Conservation (phyloP, 2,888 invertebrate genomes). For the Volucella inanis region DNA sequence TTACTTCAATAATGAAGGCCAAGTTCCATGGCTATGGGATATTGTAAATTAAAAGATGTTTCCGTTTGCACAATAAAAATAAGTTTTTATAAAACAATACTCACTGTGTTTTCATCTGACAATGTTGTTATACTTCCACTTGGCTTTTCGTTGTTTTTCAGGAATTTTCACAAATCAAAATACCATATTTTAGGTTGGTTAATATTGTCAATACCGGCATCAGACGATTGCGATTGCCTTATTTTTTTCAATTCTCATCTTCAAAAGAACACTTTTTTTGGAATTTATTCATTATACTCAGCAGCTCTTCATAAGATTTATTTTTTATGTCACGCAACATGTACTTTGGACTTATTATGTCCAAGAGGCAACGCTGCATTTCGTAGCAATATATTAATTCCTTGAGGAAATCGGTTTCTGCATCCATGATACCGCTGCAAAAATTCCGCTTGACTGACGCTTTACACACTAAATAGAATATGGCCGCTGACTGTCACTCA, state of each 20-base stretch:
- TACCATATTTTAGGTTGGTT: neutral
- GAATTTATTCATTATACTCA: constrained; percentile 2
- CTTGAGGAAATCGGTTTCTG: no score
- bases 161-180: neutral
- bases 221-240: neutral
- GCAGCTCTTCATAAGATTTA: neutral
- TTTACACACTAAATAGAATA: no score
- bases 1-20: neutral
- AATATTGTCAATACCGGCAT: neutral
- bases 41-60: neutral
- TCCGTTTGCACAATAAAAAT: neutral
- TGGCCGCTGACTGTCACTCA: no score
- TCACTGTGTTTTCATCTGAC: neutral
- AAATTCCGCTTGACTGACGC: no score
- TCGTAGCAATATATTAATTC: no score
- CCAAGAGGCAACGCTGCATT: constrained; percentile 28
- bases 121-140: neutral
- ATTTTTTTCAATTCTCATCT: neutral
- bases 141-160: constrained; percentile 32
- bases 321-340: constrained; percentile 28
- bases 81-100: neutral
- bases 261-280: constrained; percentile 11
- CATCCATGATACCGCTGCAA: no score
- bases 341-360: constrained; percentile 21
- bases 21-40: neutral